Conservation (phyloP, 2,113 vertebrate species). For the Nettapus auritus region DNA sequence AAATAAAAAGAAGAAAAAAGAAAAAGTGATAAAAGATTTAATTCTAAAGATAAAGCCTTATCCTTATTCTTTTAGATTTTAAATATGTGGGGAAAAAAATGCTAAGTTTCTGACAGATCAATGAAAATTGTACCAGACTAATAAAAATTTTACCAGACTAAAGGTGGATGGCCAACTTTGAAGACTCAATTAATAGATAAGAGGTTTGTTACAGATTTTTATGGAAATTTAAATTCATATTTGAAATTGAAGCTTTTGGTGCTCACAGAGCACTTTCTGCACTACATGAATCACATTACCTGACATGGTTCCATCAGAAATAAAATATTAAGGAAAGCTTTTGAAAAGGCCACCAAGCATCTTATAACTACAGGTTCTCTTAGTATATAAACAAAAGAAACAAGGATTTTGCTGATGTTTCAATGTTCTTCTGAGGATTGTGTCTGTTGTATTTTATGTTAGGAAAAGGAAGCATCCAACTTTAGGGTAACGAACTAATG, state of each 20-base stretch:
- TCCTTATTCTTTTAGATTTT: neutral
- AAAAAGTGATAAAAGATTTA: neutral
- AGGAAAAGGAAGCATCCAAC: neutral
- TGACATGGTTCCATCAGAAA: neutral
- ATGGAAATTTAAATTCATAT: neutral
- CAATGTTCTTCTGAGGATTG: neutral
- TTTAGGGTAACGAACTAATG: neutral
- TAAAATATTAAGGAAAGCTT: neutral
- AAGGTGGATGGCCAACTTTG: neutral
- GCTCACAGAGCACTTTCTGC: neutral
- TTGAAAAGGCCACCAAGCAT: neutral
- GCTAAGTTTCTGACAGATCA: neutral
- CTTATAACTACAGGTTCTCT: neutral
- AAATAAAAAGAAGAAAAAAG: neutral
- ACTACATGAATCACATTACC: neutral
- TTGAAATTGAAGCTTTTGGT: neutral
- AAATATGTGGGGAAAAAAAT: neutral
- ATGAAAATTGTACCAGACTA: neutral
- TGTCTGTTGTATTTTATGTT: neutral
- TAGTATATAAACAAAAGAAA: neutral
- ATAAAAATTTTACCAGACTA: neutral
- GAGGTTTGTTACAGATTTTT: neutral
- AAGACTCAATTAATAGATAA: neutral
- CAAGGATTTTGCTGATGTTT: neutral
- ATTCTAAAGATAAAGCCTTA: neutral